These are phyloP conservation scores for Catharus minimus DNA, from an alignment of 2,113 vertebrate species.

Conservation along the genomic window DNA sequence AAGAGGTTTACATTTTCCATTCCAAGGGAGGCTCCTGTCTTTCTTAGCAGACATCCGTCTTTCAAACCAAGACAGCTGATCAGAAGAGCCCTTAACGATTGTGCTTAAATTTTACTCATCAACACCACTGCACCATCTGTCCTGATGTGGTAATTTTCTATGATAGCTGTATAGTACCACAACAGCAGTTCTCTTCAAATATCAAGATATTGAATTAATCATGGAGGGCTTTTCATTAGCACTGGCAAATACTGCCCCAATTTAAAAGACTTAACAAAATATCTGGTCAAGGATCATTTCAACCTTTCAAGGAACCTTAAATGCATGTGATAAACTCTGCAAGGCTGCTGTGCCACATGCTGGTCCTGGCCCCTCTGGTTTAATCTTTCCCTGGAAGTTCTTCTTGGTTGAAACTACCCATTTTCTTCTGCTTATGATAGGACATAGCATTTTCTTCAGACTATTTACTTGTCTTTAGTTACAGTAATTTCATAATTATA, in stretches of 20 bases:
- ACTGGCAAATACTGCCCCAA: background rate
- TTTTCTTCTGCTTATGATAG: background rate
- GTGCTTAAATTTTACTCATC: constrained; percentile 62
- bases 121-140: constrained; percentile 59
- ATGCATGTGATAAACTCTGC: background rate
- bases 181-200: constrained; percentile 32
- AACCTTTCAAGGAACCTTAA: background rate
- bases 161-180: constrained; percentile 25
- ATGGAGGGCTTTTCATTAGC: constrained; percentile 40
- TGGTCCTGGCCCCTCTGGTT: background rate
- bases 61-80: background rate
- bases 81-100: constrained; percentile 58
- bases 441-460: background rate
- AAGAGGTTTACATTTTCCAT: no score
- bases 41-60: no score
- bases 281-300: background rate
- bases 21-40: no score
- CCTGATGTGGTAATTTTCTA: constrained; percentile 43
- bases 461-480: background rate
- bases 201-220: constrained; percentile 56
- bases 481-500: no score
- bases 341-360: background rate
- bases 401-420: background rate
- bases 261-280: constrained; percentile 24
- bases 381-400: background rate